phyloP scores from a whole-genome alignment of 1,140 invertebrate genomes.

The Drosophila willistoni region DNA sequence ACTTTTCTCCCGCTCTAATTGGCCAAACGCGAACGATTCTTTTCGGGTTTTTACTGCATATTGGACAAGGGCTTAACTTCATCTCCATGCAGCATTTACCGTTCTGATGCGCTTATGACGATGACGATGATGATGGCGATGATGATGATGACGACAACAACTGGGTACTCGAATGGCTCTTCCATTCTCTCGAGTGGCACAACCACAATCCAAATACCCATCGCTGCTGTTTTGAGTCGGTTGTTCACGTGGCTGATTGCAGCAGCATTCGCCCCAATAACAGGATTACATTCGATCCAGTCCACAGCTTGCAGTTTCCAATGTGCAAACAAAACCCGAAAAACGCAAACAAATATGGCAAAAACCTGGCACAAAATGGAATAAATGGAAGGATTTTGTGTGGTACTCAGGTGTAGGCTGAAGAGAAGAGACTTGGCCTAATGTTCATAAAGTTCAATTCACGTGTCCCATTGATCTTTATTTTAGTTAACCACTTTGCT shows the following conservation, averaged over 20 bases:
- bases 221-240: background rate
- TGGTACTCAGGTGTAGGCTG: conserved; percentile 22
- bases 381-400: too few relatives aligned
- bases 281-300: conserved; percentile 61
- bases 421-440: conserved; percentile 10
- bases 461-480: too few relatives aligned
- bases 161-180: background rate
- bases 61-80: conserved; percentile 37
- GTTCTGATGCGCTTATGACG: conserved; percentile 70
- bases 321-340: conserved; percentile 1
- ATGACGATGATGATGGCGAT: conserved; percentile 16
- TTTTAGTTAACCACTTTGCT: background rate
- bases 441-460: too few relatives aligned
- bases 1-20: conserved; percentile 71
- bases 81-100: conserved; percentile 51
- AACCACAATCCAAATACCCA: conserved; percentile 49
- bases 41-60: conserved; percentile 67
- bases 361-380: background rate
- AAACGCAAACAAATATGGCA: conserved; percentile 33
- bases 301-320: conserved; percentile 26
- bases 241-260: conserved; percentile 64
- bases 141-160: conserved; percentile 48
- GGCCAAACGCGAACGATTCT: conserved; percentile 42
- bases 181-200: background rate
- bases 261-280: conserved; percentile 66